Conservation (phyloP, 2,797 vertebrate genomes). For the Pseudotriccus pelzelni region DNA sequence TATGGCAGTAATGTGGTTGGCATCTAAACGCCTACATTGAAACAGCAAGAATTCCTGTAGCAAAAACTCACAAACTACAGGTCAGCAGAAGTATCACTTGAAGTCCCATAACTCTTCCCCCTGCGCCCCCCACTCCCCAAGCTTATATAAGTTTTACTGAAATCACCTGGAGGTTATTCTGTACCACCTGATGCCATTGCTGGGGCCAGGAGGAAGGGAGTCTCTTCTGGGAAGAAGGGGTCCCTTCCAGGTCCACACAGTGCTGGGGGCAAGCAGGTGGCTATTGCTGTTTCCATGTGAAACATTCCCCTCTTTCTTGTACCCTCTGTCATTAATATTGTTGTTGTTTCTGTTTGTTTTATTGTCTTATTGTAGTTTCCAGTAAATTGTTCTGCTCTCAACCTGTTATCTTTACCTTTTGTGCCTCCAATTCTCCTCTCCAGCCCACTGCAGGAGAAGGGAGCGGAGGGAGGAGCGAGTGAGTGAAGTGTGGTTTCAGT, state of each 20-base stretch:
- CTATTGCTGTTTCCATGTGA: background rate
- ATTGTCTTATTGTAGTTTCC: background rate
- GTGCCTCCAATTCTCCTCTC: background rate
- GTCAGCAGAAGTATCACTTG: background rate
- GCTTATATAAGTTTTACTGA: background rate
- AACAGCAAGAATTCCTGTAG: background rate
- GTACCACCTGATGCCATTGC: background rate
- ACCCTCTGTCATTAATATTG: background rate
- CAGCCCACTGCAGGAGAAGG: background rate
- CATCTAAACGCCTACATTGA: conserved; percentile 87
- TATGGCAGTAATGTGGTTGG: conserved; percentile 92
- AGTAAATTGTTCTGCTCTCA: background rate
- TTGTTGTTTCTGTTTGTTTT: background rate
- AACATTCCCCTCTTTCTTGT: background rate
- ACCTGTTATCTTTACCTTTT: background rate
- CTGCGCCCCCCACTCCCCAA: background rate
- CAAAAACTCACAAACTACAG: background rate
- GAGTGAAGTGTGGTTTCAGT: background rate
- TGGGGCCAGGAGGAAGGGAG: background rate
- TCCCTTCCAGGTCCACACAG: background rate
- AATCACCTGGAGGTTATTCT: background rate
- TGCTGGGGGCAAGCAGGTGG: background rate
- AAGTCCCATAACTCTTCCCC: background rate
- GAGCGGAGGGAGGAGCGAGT: background rate
- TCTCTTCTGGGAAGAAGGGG: background rate